Base-by-base conservation (phyloP, 2,113 vertebrate species). In the Pogonocichla stellata region DNA sequence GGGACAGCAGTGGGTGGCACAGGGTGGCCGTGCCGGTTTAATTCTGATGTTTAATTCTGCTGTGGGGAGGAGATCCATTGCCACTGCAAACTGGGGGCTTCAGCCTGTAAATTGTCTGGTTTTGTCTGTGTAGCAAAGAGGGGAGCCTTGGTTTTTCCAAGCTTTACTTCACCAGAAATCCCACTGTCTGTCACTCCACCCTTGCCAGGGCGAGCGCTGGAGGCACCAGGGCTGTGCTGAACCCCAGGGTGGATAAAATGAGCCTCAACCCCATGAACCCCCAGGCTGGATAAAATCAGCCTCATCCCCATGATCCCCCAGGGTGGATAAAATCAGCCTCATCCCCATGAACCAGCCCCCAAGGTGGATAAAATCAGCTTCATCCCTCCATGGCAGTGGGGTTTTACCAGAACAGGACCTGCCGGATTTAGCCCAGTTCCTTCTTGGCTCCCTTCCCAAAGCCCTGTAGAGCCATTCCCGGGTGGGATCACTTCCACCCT, bases 1-100 rank as follows among this genome's bases (percentile, higher is more conserved):
- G 97, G 95, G 97, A 92, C 88, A 92, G 33, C 70, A 83, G 85
- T 24, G 53, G 86, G 75, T 38, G 83, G 84, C 78, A 14, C 3
- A 2, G 71, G 61, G 70, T 0, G 3, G 40, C 45, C 8, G 24
- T 69, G 82, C 66, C 26, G 3, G 51, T 51, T 28, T 51, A 51
- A 51, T 51, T 51, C 50, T 29, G 16, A 10, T 29, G 16, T 51
- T 51, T 51, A 29, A 29, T 51, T 58, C 58, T 62, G 60, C 71
- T 2, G 67, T 14, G 19, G 42, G 70, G 47, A 56, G 92, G 77
- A 71, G 20, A 25, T 78, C 12, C 40, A 6, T 33, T 19, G 5
- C 40, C 40, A 11, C 53, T 5, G 34, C 92, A 92, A 20, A 72
- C 81, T 28, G 80, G 56, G 25, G 5, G 33, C 12, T 84, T 80